Base-by-base conservation (phyloP, 1,140 invertebrate genomes). In the Tribolium madens region DNA sequence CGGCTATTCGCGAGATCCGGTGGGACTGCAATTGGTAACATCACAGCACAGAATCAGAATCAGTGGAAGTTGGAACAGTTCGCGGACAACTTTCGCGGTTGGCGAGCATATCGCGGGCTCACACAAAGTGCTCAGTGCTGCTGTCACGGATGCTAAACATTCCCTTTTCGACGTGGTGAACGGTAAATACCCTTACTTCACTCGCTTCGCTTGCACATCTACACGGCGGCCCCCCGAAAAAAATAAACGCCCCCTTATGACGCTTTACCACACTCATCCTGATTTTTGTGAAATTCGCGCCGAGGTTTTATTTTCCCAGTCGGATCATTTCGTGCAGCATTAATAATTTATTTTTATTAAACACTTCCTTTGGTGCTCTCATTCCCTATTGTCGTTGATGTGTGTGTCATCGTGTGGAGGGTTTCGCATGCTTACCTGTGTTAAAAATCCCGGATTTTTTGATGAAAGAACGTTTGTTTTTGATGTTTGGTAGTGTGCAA, bases 341-440 rank as follows among this genome's bases (percentile, higher is more conserved):
- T 73, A 48, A 52, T 71, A 76, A 71, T 77, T 76, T 77, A 77
- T 71, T 78, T 76, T 80, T 76, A 79, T 77, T 74, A 77, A 81
- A 73, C 81, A 82, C 81, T 82, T 79, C 81, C 81, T 80, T 79
- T 80, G 76, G 73, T 77, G 75, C 48, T 73, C 48, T 47, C 10
- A 52, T 72, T 47, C 68, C 68, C 36, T 47, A 64, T 33, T 64
- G 57, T 33, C 57, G 21, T 5, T 26, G 9, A 10, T 42, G 36
- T 42, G 3, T 57, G 48, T 50, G 48, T 14, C 48, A 17, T 50
- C 6, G 48, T 17, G 13, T 15, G 10, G 13, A 14, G 48, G 48
- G n/a, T 15, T 50, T 42, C n/a, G 48, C 46, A 12, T 12, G 46
- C 46, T 47, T 9, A 47, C 46, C 46, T 47, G 46, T n/a, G 2